phyloP scores from a whole-genome alignment of 2,888 invertebrate genomes.

The Phorcus lineatus region DNA sequence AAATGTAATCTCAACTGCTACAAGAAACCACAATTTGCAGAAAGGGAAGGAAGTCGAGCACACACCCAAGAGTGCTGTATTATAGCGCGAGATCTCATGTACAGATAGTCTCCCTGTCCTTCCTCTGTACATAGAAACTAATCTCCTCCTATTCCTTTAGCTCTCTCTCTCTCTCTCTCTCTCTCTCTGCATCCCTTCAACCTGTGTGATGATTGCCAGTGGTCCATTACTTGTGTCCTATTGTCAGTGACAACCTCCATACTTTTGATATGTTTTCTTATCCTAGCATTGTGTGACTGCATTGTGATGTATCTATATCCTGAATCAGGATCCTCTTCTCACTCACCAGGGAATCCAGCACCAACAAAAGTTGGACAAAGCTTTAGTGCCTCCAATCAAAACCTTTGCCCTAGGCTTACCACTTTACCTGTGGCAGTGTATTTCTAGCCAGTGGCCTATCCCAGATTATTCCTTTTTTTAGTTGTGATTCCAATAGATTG shows the following conservation, averaged over 20 bases:
- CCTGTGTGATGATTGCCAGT: constrained; percentile 10
- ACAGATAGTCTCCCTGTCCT: constrained; percentile 19
- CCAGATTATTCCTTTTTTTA: too few relatives aligned
- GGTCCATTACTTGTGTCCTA: constrained; percentile 7
- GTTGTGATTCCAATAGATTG: too few relatives aligned
- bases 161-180: too few relatives aligned
- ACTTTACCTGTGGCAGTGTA: too few relatives aligned
- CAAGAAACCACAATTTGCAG: too few relatives aligned
- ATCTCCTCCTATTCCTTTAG: background rate
- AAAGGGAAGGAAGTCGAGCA: background rate
- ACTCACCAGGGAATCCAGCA: background rate
- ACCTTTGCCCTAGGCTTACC: too few relatives aligned
- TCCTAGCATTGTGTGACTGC: constrained; percentile 22
- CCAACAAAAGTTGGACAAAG: too few relatives aligned
- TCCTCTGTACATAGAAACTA: constrained; percentile 14
- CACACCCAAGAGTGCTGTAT: constrained; percentile 4
- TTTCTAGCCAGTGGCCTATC: too few relatives aligned
- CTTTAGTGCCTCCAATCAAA: too few relatives aligned
- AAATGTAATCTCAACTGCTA: too few relatives aligned
- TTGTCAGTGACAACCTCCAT: constrained; percentile 10
- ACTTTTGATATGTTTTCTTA: constrained; percentile 23
- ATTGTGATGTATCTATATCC: constrained; percentile 7
- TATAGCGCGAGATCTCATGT: constrained; percentile 14
- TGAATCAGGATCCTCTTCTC: background rate
- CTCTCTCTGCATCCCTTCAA: background rate